These are phyloP conservation scores for Tiphia femorata DNA, from an alignment of 2,888 invertebrate genomes.

Conservation along the genomic window DNA sequence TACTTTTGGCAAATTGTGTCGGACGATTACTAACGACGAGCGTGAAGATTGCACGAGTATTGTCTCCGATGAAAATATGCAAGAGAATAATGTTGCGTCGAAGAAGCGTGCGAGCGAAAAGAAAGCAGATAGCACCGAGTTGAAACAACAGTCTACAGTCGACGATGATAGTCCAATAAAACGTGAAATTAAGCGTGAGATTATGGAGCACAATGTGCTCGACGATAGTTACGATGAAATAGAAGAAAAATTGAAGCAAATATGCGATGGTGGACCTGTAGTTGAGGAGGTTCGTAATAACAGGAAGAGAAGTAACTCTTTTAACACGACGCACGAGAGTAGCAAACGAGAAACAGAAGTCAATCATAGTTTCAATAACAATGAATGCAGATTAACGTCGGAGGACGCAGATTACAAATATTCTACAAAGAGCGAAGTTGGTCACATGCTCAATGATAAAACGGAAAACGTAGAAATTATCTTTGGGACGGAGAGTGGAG, in stretches of 20 bases:
- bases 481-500: conserved; percentile 42
- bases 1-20: no score
- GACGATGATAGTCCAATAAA: conserved; percentile 22
- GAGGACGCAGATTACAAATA: conserved; percentile 21
- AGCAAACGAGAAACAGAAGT: not conserved
- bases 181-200: conserved; percentile 41
- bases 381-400: not conserved
- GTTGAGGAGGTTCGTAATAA: conserved; percentile 25
- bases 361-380: not conserved
- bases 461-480: conserved; percentile 43
- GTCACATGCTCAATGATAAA: conserved; percentile 19
- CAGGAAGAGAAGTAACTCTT: not conserved
- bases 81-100: not conserved
- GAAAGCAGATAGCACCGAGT: not conserved
- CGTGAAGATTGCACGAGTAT: not conserved
- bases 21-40: no score
- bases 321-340: not conserved
- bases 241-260: conserved; percentile 53
- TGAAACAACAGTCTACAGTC: not conserved
- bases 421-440: conserved; percentile 25
- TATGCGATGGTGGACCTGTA: conserved; percentile 37
- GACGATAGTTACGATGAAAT: conserved; percentile 57
- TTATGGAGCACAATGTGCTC: conserved; percentile 28
- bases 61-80: not conserved
- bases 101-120: not conserved